A percentile compares a stretch with the other conserved stretches of the same genome.
Conservation (phyloP, 1,140 invertebrate species). For the Trialeurodes vaporariorum region DNA sequence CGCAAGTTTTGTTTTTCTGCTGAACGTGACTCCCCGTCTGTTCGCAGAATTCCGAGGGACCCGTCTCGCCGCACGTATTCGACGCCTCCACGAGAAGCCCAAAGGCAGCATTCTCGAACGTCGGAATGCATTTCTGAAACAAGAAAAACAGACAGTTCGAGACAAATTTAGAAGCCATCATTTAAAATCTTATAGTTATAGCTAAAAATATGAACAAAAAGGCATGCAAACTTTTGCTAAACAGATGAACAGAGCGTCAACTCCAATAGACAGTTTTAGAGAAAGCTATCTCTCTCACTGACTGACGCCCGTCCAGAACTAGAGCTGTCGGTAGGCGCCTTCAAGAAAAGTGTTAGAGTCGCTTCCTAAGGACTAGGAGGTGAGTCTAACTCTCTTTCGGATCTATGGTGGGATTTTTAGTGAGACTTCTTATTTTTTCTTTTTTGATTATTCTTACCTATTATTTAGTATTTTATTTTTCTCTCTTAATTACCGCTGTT, state of each 20-base stretch:
- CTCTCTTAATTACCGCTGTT: too few species aligned
- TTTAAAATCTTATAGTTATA: neutral
- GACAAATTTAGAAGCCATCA: neutral
- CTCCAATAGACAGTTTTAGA: neutral
- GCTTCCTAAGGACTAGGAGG: too few species aligned
- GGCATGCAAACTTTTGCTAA: neutral
- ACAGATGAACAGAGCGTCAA: neutral
- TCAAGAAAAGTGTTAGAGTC: too few species aligned
- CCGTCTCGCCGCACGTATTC: slow-evolving; percentile 79
- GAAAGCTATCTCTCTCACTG: too few species aligned
- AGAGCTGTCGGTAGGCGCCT: too few species aligned
- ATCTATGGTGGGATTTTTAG: too few species aligned
- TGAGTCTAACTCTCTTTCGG: too few species aligned
- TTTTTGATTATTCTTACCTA: too few species aligned
- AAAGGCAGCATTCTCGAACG: slow-evolving; percentile 94
- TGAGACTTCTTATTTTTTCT: too few species aligned
- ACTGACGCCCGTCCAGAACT: too few species aligned
- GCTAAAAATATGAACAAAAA: neutral
- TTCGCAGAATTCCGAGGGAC: slow-evolving; percentile 70
- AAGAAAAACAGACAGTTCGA: neutral
- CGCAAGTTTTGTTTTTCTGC: slow-evolving; percentile 45
- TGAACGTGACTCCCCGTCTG: slow-evolving; percentile 61
- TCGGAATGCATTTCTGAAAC: slow-evolving; percentile 80
- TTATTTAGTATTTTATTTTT: too few species aligned
- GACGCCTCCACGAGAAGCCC: slow-evolving; percentile 76